These are phyloP conservation scores for Diarsia mendica DNA, from an alignment of 2,888 invertebrate species.

Conservation along the genomic window DNA sequence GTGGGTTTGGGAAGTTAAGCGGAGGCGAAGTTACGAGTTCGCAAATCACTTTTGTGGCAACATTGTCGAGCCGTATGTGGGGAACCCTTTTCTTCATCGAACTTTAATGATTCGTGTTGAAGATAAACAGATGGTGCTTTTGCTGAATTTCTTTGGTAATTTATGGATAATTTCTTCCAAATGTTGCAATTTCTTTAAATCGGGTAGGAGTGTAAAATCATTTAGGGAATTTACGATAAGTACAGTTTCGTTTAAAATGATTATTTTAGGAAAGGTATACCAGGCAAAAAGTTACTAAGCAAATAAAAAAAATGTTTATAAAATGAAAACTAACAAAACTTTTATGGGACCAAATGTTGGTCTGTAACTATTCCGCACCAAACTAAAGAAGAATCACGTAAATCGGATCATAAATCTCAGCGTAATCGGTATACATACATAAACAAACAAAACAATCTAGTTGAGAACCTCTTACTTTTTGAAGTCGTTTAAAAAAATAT, in stretches of 20 bases:
- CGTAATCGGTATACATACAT: too few species aligned
- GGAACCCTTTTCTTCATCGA: conserved; percentile 21
- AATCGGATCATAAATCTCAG: too few species aligned
- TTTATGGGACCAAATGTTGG: too few species aligned
- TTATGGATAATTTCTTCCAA: not conserved
- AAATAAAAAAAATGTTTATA: not conserved
- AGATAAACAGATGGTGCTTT: conserved; percentile 10
- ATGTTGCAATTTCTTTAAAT: not conserved
- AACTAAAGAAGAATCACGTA: too few species aligned
- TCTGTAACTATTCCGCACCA: too few species aligned
- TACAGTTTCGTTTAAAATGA: not conserved
- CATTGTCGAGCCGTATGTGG: conserved; percentile 16
- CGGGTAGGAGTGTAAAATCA: not conserved
- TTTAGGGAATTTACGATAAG: not conserved
- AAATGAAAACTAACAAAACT: not conserved
- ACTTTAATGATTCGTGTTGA: conserved; percentile 31
- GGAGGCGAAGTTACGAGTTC: conserved; percentile 39
- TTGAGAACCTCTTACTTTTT: too few species aligned
- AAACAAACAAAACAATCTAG: too few species aligned
- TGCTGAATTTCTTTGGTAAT: not conserved
- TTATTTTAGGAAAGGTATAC: not conserved
- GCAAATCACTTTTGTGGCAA: conserved; percentile 41
- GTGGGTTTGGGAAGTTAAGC: conserved; percentile 33
- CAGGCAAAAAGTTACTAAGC: not conserved
- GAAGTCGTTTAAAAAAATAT: not conserved